Conservation (phyloP, 2,888 invertebrate genomes). For the Epirrhoe tristata region DNA sequence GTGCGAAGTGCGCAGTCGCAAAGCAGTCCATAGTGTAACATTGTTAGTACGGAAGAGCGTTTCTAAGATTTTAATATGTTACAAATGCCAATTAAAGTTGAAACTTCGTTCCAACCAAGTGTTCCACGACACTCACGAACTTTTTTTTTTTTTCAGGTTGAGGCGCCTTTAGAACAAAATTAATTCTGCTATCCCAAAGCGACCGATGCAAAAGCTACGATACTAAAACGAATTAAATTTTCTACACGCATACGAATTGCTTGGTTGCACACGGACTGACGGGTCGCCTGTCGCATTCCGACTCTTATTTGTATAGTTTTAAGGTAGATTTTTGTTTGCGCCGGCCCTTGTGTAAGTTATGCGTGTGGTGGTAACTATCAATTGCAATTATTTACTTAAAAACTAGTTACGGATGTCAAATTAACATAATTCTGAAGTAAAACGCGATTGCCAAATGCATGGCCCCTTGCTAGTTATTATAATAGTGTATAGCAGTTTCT, state of each 20-base stretch:
- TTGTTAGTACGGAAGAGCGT: too few species aligned
- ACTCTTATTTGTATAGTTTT: conserved; percentile 74
- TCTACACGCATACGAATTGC: conserved; percentile 73
- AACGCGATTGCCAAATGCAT: neutral
- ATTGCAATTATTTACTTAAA: neutral
- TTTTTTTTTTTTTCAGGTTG: too few species aligned
- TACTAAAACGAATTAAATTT: conserved; percentile 64
- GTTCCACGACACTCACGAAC: too few species aligned
- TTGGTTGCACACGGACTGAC: conserved; percentile 75
- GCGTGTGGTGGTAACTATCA: conserved; percentile 20
- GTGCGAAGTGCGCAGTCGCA: too few species aligned
- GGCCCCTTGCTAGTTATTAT: neutral
- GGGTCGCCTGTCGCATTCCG: conserved; percentile 77
- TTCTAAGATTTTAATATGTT: too few species aligned
- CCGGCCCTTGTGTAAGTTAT: conserved; percentile 54
- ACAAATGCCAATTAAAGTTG: too few species aligned
- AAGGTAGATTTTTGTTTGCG: conserved; percentile 74
- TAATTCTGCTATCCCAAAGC: conserved; percentile 58
- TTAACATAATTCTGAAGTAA: neutral
- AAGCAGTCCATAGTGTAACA: too few species aligned
- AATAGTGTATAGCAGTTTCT: neutral
- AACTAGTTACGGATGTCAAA: neutral
- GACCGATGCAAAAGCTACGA: conserved; percentile 53
- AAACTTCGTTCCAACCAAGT: too few species aligned
- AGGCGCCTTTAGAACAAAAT: conserved; percentile 58